A percentile compares a stretch with the other conserved stretches of the same genome.
Evolutionary conservation across 2,888 invertebrate species (phyloP).

Genomic region (Calliopum simillimum): DNA sequence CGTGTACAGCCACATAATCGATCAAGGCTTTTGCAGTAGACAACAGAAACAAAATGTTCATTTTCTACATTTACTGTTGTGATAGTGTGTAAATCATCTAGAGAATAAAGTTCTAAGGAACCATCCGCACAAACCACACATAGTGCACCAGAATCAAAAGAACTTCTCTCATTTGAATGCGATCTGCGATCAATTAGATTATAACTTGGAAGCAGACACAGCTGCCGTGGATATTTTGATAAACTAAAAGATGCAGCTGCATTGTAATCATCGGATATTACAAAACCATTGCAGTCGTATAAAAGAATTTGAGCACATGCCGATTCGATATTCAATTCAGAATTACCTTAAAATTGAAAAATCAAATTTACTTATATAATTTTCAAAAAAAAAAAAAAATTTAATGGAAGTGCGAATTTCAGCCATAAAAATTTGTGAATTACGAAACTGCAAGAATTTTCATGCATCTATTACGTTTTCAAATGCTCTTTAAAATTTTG

Average conservation of each 20-base stretch:
- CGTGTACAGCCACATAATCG: slow-evolving; percentile 86
- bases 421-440: not conserved
- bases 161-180: slow-evolving; percentile 19
- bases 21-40: slow-evolving; percentile 89
- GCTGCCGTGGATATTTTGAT: slow-evolving; percentile 77
- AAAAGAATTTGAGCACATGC: slow-evolving; percentile 60
- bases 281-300: slow-evolving; percentile 56
- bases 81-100: slow-evolving; percentile 77
- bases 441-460: too few species aligned
- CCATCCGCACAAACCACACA: slow-evolving; percentile 83
- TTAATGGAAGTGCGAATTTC: not conserved
- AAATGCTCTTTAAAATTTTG: too few species aligned
- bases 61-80: slow-evolving; percentile 77
- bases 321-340: slow-evolving; percentile 51
- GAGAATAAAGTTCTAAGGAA: slow-evolving; percentile 77
- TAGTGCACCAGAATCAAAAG: slow-evolving; percentile 72
- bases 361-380: not conserved
- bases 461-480: too few species aligned
- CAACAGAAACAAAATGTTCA: slow-evolving; percentile 82
- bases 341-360: slow-evolving; percentile 42
- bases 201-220: slow-evolving; percentile 74
- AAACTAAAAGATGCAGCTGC: slow-evolving; percentile 71
- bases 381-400: slow-evolving; percentile 5
- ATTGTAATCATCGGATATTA: slow-evolving; percentile 60
- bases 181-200: slow-evolving; percentile 35